These are phyloP conservation scores for Gavia stellata DNA, from an alignment of 2,113 vertebrate species.

Conservation along the genomic window DNA sequence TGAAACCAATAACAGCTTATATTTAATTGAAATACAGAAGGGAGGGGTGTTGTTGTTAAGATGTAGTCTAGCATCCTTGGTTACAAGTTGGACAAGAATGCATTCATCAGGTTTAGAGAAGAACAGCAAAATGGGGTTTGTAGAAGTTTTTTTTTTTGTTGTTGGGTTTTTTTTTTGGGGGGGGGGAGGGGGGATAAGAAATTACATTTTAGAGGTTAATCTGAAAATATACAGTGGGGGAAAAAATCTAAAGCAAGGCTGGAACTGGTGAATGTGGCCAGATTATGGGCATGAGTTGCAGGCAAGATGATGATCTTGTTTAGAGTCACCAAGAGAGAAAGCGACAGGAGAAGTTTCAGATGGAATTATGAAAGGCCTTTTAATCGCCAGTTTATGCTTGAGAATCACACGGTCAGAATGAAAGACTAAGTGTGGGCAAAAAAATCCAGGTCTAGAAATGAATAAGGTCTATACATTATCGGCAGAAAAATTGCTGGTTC, in stretches of 20 bases:
- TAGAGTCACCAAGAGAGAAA: background rate
- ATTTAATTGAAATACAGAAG: background rate
- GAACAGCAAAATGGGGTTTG: background rate
- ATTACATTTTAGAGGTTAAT: background rate
- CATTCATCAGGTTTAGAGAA: background rate
- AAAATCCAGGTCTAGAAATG: background rate
- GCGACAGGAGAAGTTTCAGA: background rate
- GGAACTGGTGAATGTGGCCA: background rate
- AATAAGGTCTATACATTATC: background rate
- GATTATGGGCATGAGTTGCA: background rate
- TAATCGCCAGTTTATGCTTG: background rate
- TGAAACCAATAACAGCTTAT: background rate
- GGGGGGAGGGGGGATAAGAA: fast-evolving
- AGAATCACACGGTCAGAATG: background rate
- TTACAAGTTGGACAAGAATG: background rate
- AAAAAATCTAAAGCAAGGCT: background rate
- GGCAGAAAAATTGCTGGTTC: background rate
- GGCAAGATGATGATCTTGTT: background rate
- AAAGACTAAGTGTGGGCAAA: background rate
- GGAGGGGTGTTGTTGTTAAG: background rate
- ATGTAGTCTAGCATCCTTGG: background rate
- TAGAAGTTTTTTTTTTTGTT: background rate
- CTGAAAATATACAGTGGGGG: background rate
- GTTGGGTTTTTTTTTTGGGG: fast-evolving
- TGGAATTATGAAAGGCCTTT: background rate